Evolutionary conservation across 2,797 vertebrate species (phyloP), one percentile per base, ranked within the genome.

Genomic region (Urosaurus nigricauda): DNA sequence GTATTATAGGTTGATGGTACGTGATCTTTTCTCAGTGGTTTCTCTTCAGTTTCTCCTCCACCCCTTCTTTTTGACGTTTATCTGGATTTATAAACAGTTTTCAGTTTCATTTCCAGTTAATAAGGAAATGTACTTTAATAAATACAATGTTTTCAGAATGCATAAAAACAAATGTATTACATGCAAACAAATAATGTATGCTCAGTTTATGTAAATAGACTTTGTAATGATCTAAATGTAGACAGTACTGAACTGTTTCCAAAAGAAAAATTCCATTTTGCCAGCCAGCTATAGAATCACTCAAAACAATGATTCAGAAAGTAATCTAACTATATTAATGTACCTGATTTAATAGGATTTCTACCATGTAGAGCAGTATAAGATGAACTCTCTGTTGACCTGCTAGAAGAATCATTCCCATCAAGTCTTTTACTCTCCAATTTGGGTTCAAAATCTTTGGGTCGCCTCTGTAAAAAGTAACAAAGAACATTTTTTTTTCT

Each of bases 281-380:
- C 73, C n/a, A 85, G 58, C 37, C 13, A 58, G 26, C 12, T 56
- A 40, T 17, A 75, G 29, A 40, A 53, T 51, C 68, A 83, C 26
- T 26, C 17, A 51, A 51, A 71, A 80, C 24, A 71, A 71, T 53
- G 43, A 79, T 32, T 70, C 17, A 51, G 7, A 71, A 24, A 71
- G 47, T 8, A 79, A 29, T 71, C 56, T 75, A 75, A 75, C 32
- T 21, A 58, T 43, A 70, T 26, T 58, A 88, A 13, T 81, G 80
- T 94, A 97, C 96, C 97, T 95, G 95, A 93, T 88, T 95, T 96
- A 88, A 91, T 0, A 0, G 91, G 91, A 82, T 92, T 92, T 85
- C 94, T 94, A 58, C 68, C 74, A 53, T 88, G 78, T 32, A 56
- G 0, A n/a, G 94, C 91, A 9, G 87, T n/a, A 70, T 79, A 92